Evolutionary conservation across 2,888 invertebrate genomes (phyloP).

Genomic region (Lymantria monacha): DNA sequence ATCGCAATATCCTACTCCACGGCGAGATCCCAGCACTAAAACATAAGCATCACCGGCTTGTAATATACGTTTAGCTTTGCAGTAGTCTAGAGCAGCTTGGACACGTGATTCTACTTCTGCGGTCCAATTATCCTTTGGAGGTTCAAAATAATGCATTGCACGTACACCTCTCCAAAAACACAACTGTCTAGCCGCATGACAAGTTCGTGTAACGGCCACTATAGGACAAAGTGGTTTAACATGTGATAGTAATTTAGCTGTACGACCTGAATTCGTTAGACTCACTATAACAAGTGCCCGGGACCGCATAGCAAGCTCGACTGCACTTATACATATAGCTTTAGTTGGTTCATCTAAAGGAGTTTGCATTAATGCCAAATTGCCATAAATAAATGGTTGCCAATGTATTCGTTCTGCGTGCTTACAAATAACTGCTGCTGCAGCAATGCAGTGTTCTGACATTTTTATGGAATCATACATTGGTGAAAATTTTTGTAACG

Average conservation of each 20-base stretch:
- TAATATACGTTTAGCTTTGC: slow-evolving; percentile 67
- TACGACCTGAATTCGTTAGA: slow-evolving; percentile 87
- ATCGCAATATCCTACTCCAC: slow-evolving; percentile 71
- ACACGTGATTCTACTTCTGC: slow-evolving; percentile 63
- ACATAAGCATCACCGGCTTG: slow-evolving; percentile 70
- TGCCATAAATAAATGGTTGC: slow-evolving; percentile 90
- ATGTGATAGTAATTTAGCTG: slow-evolving; percentile 86
- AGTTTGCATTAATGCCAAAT: slow-evolving; percentile 83
- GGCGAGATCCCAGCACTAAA: slow-evolving; percentile 61
- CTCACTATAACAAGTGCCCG: slow-evolving; percentile 84
- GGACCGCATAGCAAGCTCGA: slow-evolving; percentile 65
- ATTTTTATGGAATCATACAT: slow-evolving; percentile 60
- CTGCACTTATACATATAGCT: slow-evolving; percentile 77
- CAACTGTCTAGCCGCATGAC: slow-evolving; percentile 85
- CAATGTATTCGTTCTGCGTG: slow-evolving; percentile 94
- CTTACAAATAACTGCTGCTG: slow-evolving; percentile 88
- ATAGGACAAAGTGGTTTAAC: slow-evolving; percentile 89
- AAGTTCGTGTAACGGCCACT: slow-evolving; percentile 86
- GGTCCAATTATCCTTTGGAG: slow-evolving; percentile 52
- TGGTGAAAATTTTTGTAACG: slow-evolving; percentile 57
- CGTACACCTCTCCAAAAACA: slow-evolving; percentile 78
- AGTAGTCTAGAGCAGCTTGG: slow-evolving; percentile 66
- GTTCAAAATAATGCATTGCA: slow-evolving; percentile 77
- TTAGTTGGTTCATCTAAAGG: slow-evolving; percentile 78
- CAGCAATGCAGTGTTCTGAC: slow-evolving; percentile 86